Evolutionary conservation across 2,797 vertebrate species (phyloP).

Genomic region (Hoplostethus mediterraneus): DNA sequence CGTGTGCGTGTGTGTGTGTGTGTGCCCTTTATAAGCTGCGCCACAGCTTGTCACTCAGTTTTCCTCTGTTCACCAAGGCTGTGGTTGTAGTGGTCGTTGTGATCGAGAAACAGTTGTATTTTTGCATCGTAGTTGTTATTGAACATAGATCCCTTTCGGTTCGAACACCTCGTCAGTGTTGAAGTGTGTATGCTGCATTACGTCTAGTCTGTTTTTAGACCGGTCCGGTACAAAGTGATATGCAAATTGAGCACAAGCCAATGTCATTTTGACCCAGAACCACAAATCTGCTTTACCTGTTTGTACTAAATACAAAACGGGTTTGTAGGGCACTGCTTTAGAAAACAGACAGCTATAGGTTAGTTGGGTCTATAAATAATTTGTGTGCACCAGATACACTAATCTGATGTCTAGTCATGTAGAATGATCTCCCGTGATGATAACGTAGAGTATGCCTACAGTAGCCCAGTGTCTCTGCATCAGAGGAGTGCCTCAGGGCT

Average conservation of each 20-base stretch:
- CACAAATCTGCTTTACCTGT: constrained; percentile 15
- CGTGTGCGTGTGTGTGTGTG: too few relatives aligned
- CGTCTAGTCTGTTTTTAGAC: not conserved
- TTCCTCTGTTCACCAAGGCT: too few relatives aligned
- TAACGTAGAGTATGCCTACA: not conserved
- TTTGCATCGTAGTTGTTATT: not conserved
- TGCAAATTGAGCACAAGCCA: constrained; percentile 13
- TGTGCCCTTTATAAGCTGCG: too few relatives aligned
- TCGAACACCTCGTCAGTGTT: not conserved
- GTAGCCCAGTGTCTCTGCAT: not conserved
- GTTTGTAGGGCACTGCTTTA: constrained; percentile 31
- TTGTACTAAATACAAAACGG: constrained; percentile 13
- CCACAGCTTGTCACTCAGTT: too few relatives aligned
- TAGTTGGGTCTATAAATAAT: not conserved
- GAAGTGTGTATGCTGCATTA: not conserved
- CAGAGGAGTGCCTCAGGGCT: constrained; percentile 3
- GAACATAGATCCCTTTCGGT: not conserved
- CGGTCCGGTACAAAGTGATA: not conserved
- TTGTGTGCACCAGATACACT: not conserved
- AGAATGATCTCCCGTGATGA: too few relatives aligned
- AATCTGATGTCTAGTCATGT: not conserved
- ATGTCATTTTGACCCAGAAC: constrained; percentile 22
- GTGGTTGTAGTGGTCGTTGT: not conserved
- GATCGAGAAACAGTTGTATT: not conserved
- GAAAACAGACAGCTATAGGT: not conserved